Evolutionary conservation across 2,797 vertebrate genomes (phyloP), one percentile per base, ranked within the genome.

Genomic region (Sebastes paucispinis): DNA sequence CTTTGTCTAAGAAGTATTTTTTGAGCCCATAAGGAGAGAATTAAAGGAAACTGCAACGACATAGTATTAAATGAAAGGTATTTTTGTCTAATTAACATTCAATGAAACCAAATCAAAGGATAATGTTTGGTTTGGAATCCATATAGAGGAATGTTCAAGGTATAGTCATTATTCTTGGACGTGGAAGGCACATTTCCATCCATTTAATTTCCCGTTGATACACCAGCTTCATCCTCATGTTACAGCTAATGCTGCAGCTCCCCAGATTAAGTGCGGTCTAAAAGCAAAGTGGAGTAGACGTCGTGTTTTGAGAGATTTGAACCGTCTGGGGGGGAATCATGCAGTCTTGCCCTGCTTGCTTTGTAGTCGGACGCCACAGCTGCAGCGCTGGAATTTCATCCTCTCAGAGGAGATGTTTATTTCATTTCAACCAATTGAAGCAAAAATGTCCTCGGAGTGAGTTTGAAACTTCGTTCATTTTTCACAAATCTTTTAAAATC

Each of bases 331-430:
- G 68, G 75, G 70, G 72, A 67, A 55, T 78, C 77, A 71, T 2
- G 55, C 36, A 55, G 81, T 73, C 73, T 59, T 76, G 43, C 81
- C 78, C 62, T 31, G 69, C 85, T 84, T 72, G 66, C 78, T 88
- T 88, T 89, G 76, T 85, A 84, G 85, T 75, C 52, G 27, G 57
- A 65, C 59, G 32, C 87, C 77, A 58, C 94, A 95, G 93, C 91
- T 94, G 93, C 91, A 86, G 62, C 14, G 12, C 75, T 82, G 92
- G 93, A 95, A 94, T 93, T 87, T 90, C 68, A 71, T 77, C 81
- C 86, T 91, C 90, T 87, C 77, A 36, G 29, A 80, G 75, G 86
- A 86, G 86, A 77, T 77, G 80, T 92, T 93, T 89, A 77, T 91
- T 84, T 80, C 39, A 32, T 84, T 81, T 91, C 77, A 84, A 73